phyloP scores from a whole-genome alignment of 2,797 vertebrate genomes.

The Pempheris klunzingeri region DNA sequence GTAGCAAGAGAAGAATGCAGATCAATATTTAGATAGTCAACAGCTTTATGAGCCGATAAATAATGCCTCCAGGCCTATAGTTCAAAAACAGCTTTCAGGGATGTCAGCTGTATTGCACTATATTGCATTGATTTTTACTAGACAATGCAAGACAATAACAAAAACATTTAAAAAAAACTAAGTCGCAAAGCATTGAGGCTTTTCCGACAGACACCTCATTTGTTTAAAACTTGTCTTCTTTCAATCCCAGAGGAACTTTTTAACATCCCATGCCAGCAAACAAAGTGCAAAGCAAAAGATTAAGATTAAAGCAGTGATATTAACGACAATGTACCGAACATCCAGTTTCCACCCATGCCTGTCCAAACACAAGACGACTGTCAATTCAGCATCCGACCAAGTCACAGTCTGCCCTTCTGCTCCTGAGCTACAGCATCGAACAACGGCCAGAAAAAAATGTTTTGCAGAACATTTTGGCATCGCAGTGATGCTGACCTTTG shows the following conservation, averaged over 20 bases:
- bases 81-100: slow-evolving; percentile 6
- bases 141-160: neutral
- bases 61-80: neutral
- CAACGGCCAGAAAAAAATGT: too few species aligned
- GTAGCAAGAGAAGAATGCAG: neutral
- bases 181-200: neutral
- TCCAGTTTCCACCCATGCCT: too few species aligned
- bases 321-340: too few species aligned
- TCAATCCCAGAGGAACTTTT: slow-evolving; percentile 1
- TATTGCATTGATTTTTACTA: slow-evolving; percentile 7
- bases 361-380: too few species aligned
- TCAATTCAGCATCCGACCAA: too few species aligned
- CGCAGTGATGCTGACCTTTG: too few species aligned
- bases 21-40: slow-evolving; percentile 19
- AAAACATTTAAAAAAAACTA: too few species aligned
- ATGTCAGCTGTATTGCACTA: slow-evolving; percentile 1
- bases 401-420: too few species aligned
- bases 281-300: neutral
- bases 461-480: too few species aligned
- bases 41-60: slow-evolving; percentile 12
- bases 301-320: slow-evolving; percentile 16
- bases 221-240: slow-evolving; percentile 14
- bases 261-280: neutral
- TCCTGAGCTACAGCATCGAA: too few species aligned
- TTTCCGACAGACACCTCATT: neutral